Evolutionary conservation across 2,888 invertebrate genomes (phyloP), one percentile per base, ranked within the genome.

Genomic region (Nemotelus pantherinus): DNA sequence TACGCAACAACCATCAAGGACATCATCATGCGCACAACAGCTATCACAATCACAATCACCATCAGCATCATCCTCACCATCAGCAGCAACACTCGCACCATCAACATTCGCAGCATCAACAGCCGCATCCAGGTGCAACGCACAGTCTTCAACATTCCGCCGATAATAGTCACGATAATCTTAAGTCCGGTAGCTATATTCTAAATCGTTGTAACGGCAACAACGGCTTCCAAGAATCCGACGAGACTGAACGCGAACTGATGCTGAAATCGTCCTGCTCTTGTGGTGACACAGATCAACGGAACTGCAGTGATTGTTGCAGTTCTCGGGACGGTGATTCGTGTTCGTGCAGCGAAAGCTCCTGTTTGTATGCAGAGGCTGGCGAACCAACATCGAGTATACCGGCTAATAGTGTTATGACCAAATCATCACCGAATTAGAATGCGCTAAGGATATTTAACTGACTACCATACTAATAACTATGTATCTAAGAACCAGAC

Each of bases 331-430:
- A 88, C 71, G 88, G 88, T 64, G 91, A 91, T 82, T 91, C 90
- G 74, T 91, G 91, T 84, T 91, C 91, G 48, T 91, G 91, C 85
- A 90, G 90, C 83, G 91, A 91, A 82, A 90, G 90, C 39, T 90
- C 90, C 67, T 91, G 90, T 81, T 85, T 91, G 77, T 91, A 91
- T 82, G 90, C 90, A 1, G 91, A 91, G 84, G 90, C 90, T 45
- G 89, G 89, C 57, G 87, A 87, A 64, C 88, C 87, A 9, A 43
- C 63, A n/a, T 48, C n/a, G n/a, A 70, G 43, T 53, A 82, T 83
- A 57, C 65, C 55, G 10, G 44, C 7, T 39, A 57, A 43, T 41
- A 68, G 71, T 77, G 81, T 80, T 76, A 80, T 80, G 68, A 80
- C 81, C 63, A 79, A 77, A 67, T 77, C 76, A 57, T 76, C 80